Evolutionary conservation across 1,140 invertebrate genomes (phyloP).

Genomic region (Meloidogyne hapla): DNA sequence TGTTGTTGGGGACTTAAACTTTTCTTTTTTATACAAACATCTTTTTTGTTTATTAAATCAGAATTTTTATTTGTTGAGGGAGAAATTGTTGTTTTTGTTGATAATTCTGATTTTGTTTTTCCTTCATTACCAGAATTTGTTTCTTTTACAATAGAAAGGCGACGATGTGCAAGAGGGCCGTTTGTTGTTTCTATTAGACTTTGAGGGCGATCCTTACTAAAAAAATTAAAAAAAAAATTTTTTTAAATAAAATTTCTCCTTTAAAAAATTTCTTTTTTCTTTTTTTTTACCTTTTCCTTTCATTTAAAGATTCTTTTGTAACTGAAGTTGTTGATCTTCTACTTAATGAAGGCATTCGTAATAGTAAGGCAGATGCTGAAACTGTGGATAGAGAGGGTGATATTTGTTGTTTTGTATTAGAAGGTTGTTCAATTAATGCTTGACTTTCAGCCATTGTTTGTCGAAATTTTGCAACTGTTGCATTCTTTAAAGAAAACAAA

Average conservation of each 20-base stretch:
- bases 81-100: no score
- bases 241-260: neutral
- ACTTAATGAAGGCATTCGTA: constrained; percentile 22
- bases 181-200: constrained; percentile 17
- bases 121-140: neutral
- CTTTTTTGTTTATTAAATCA: no score
- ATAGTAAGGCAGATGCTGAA: constrained; percentile 8
- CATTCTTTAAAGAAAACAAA: constrained; percentile 19
- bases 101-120: no score
- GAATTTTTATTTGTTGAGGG: no score
- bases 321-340: constrained; percentile 16
- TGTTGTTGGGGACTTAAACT: no score
- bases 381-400: neutral
- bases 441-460: constrained; percentile 22
- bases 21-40: no score
- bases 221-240: neutral
- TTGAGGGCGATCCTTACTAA: constrained; percentile 13
- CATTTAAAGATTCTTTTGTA: constrained; percentile 10
- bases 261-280: neutral
- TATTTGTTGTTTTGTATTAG: neutral
- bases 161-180: no score
- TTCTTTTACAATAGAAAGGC: neutral
- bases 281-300: neutral
- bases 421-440: neutral
- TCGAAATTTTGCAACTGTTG: constrained; percentile 24